Conservation (phyloP, 2,888 invertebrate species). For the Ochropleura leucogaster region DNA sequence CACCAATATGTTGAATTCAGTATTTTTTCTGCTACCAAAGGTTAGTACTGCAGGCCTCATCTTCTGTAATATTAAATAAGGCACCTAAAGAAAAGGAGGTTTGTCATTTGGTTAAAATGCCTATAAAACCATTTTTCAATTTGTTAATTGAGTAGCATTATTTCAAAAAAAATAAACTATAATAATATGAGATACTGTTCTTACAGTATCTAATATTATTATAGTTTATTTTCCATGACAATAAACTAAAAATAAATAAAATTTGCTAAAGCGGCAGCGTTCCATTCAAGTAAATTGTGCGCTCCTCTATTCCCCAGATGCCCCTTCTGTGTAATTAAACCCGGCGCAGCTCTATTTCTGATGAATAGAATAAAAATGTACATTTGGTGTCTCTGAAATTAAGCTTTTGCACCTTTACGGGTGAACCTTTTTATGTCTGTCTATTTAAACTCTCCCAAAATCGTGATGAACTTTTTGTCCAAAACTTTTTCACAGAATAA, state of each 20-base stretch:
- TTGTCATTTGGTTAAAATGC: background rate
- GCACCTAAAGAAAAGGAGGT: background rate
- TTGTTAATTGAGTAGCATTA: no score
- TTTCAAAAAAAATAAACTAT: no score
- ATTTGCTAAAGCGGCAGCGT: slow-evolving; percentile 20
- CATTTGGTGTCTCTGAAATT: slow-evolving; percentile 16
- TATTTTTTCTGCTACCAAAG: background rate
- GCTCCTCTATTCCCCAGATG: slow-evolving; percentile 40
- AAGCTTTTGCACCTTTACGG: background rate
- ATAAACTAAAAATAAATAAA: slow-evolving; percentile 30
- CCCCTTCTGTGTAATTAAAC: slow-evolving; percentile 51
- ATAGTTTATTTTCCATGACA: background rate
- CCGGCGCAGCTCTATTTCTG: slow-evolving; percentile 39
- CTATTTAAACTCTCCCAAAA: background rate
- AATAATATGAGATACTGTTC: no score
- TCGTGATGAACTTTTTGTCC: background rate
- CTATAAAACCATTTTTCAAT: no score
- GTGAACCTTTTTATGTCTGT: background rate
- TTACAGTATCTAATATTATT: no score
- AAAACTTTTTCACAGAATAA: background rate
- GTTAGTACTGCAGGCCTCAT: no score
- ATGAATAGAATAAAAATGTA: slow-evolving; percentile 42
- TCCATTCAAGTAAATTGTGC: slow-evolving; percentile 35
- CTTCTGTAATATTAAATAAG: background rate
- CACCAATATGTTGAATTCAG: background rate